Evolutionary conservation across 2,888 invertebrate species (phyloP), one percentile per base, ranked within the genome.

Genomic region (Netelia virgata): DNA sequence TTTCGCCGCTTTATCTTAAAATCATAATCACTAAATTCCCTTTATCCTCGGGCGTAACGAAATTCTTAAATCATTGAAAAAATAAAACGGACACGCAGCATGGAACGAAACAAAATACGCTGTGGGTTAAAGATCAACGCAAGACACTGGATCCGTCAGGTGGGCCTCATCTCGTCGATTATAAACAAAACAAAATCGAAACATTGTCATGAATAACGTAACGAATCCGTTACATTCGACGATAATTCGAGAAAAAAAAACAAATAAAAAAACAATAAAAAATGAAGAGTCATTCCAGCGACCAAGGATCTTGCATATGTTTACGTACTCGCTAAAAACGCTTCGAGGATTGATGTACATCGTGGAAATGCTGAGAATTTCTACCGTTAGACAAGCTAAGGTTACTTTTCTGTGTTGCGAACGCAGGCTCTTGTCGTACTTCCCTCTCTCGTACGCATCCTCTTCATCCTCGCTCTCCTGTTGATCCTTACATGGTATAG

Each of bases 261-360:
- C 1, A 14, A 47, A 14, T 0, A 14, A 10, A 47, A 47, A 47
- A 47, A 47, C 14, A 14, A 47, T 0, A 14, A 14, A 47, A 47
- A 57, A 57, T 16, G 18, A 6, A 20, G 83, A 83, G 72, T 82
- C 85, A 81, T 87, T 85, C 86, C 85, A 72, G 87, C 87, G 87
- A 88, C 82, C 84, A 83, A 86, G 72, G 68, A 9, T 86, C 88
- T 89, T 87, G 87, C 89, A 87, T 89, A 86, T 70, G 64, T 63
- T 41, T 63, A 43, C 69, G 75, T 16, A 43, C 64, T 28, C 20
- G 80, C 50, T 57, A 23, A 55, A 64, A 20, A 73, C 6, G 20
- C 63, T 53, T 55, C 43, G 14, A 75, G 69, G 82, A 86, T 86
- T 86, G 84, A 86, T 86, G 86, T 82, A 70, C 76, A 76, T 78